These are phyloP conservation scores for Acropternis orthonyx DNA, from an alignment of 2,797 vertebrate genomes.

Conservation along the genomic window DNA sequence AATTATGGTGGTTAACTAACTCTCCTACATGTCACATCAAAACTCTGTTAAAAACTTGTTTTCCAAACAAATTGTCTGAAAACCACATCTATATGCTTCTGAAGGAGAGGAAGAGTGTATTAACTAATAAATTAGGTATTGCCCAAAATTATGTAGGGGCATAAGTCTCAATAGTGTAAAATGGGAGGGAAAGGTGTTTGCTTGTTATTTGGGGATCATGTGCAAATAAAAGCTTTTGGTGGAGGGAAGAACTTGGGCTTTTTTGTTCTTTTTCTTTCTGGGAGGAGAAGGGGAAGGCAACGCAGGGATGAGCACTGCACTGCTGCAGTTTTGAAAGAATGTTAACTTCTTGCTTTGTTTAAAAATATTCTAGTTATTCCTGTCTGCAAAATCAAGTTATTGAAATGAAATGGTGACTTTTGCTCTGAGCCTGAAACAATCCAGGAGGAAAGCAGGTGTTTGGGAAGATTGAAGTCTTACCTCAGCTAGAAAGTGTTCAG, in stretches of 20 bases:
- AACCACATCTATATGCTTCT: background rate
- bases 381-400: background rate
- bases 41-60: background rate
- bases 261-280: background rate
- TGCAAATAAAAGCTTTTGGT: background rate
- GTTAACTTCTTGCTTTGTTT: conserved; percentile 1
- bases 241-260: background rate
- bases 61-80: background rate
- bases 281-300: conserved; percentile 3
- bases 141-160: background rate
- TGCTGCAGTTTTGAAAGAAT: background rate
- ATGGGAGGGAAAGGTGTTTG: background rate
- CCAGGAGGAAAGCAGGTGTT: conserved; percentile 20
- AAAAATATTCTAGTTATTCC: conserved; percentile 28
- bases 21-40: background rate
- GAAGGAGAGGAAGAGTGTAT: background rate
- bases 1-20: background rate
- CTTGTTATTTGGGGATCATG: background rate
- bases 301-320: background rate
- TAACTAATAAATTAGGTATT: background rate
- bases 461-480: background rate
- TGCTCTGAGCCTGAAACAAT: conserved; percentile 2
- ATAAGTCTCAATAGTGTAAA: accelerated
- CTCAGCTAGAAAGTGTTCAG: background rate
- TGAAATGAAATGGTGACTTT: conserved; percentile 21